Conservation (phyloP, 2,888 invertebrate species). For the Heteromurus nitidus region DNA sequence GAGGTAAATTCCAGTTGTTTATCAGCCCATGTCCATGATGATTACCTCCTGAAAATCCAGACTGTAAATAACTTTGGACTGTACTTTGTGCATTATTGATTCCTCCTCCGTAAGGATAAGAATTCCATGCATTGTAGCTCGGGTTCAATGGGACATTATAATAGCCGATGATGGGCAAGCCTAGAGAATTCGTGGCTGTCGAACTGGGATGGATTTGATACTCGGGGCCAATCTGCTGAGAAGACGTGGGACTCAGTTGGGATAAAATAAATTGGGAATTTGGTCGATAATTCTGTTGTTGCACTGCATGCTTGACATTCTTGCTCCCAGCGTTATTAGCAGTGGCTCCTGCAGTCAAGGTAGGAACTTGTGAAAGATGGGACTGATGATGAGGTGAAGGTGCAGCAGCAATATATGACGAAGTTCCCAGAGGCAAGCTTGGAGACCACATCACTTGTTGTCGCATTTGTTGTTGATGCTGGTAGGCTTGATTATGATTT, state of each 20-base stretch:
- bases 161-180: slow-evolving; percentile 47
- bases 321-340: slow-evolving; percentile 45
- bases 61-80: slow-evolving; percentile 34
- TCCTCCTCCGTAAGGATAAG: slow-evolving; percentile 43
- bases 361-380: slow-evolving; percentile 25
- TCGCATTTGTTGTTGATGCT: slow-evolving; percentile 51
- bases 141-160: slow-evolving; percentile 53
- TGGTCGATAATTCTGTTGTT: no score
- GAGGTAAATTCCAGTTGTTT: slow-evolving; percentile 47
- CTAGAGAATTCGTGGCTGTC: slow-evolving; percentile 33
- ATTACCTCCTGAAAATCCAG: neutral
- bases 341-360: slow-evolving; percentile 43
- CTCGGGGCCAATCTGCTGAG: slow-evolving; percentile 57
- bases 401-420: slow-evolving; percentile 20
- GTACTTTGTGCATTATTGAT: slow-evolving; percentile 22
- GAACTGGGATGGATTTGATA: slow-evolving; percentile 48
- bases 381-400: slow-evolving; percentile 16
- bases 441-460: slow-evolving; percentile 61
- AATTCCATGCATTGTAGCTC: slow-evolving; percentile 50
- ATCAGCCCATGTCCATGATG: neutral
- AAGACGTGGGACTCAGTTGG: no score
- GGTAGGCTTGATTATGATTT: slow-evolving; percentile 36
- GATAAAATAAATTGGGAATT: slow-evolving; percentile 54
- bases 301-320: slow-evolving; percentile 58
- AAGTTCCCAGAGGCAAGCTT: slow-evolving; percentile 57